A percentile compares a stretch with the other conserved stretches of the same genome.
phyloP scores from a whole-genome alignment of 2,797 vertebrate species.

The Acipenser transmontanus region DNA sequence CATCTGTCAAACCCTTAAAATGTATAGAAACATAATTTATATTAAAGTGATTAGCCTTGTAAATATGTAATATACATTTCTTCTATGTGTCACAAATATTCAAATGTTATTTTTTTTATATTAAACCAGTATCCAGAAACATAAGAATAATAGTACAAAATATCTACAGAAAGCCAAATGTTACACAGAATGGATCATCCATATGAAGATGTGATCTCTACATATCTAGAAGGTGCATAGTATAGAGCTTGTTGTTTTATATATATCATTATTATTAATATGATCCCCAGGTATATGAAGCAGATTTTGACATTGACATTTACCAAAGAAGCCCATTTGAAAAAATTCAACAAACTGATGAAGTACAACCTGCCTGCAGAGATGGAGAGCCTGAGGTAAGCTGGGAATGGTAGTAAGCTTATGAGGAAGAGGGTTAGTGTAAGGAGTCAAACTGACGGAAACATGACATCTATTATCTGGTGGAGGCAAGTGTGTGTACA shows the following conservation, averaged over 20 bases:
- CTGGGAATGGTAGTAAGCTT: not conserved
- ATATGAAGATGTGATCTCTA: too few species aligned
- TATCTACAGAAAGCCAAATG: too few species aligned
- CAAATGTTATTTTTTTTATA: not conserved
- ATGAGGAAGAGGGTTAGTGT: not conserved
- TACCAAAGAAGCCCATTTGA: slow-evolving; percentile 56
- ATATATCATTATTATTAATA: not conserved
- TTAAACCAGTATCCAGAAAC: not conserved
- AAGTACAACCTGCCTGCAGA: slow-evolving; percentile 70
- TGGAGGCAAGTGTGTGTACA: too few species aligned
- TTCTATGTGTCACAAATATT: not conserved
- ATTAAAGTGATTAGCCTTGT: too few species aligned
- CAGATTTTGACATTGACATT: slow-evolving; percentile 76
- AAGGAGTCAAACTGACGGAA: too few species aligned
- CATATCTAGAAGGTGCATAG: too few species aligned
- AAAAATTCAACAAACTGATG: slow-evolving; percentile 74
- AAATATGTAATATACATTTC: too few species aligned
- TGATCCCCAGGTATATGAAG: slow-evolving; percentile 74
- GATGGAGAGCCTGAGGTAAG: slow-evolving; percentile 76
- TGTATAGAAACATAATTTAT: too few species aligned
- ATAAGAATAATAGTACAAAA: too few species aligned
- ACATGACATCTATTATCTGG: too few species aligned
- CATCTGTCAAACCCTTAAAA: too few species aligned
- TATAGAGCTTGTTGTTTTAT: not conserved
- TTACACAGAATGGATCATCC: too few species aligned